Conservation (phyloP, 1,140 invertebrate genomes). For the Aphidius gifuensis region DNA sequence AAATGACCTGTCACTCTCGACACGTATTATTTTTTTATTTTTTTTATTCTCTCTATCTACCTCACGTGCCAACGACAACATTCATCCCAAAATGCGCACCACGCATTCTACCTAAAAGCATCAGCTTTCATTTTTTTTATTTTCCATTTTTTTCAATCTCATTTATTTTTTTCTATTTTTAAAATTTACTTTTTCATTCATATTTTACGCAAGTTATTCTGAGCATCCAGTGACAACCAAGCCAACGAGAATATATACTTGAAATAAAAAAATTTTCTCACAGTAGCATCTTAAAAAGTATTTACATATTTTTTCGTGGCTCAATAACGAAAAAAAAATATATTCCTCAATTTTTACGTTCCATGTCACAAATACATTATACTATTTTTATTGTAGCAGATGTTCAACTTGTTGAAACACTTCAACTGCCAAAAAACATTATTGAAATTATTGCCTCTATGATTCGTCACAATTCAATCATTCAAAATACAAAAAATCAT, state of each 20-base stretch:
- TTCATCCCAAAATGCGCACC: too few relatives aligned
- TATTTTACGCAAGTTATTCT: conserved; percentile 10
- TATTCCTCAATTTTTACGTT: too few relatives aligned
- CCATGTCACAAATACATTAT: too few relatives aligned
- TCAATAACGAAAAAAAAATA: neutral
- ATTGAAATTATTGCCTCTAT: too few relatives aligned
- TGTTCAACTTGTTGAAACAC: conserved; percentile 1
- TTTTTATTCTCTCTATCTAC: neutral
- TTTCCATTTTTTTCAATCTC: neutral
- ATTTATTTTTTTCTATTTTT: conserved; percentile 10
- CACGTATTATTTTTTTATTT: conserved; percentile 17
- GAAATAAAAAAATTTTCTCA: too few relatives aligned
- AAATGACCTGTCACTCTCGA: conserved; percentile 31
- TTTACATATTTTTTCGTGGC: neutral
- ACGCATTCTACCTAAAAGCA: too few relatives aligned
- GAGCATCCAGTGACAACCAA: conserved; percentile 20
- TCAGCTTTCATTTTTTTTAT: too few relatives aligned
- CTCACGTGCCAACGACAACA: neutral
- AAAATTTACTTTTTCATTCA: conserved; percentile 11
- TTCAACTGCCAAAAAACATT: too few relatives aligned
- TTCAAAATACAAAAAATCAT: too few relatives aligned
- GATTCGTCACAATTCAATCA: too few relatives aligned
- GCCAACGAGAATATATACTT: neutral
- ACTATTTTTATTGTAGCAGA: neutral
- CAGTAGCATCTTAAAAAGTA: too few relatives aligned